Evolutionary conservation across 2,113 vertebrate species (phyloP).

Genomic region (Scomber colias): DNA sequence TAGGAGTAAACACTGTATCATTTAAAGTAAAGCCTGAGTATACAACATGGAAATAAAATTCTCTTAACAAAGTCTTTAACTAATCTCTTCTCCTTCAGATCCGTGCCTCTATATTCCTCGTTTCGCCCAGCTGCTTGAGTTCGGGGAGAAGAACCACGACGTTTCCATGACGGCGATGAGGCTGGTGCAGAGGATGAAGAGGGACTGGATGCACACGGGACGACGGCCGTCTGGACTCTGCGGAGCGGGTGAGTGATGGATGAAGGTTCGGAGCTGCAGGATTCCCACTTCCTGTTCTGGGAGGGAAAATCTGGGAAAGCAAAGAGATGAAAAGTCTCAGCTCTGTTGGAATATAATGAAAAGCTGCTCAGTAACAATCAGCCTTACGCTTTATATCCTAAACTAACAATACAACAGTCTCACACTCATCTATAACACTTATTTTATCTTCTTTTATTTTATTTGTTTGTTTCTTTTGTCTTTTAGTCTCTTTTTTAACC

Average conservation of each 20-base stretch:
- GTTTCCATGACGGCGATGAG: constrained; percentile 96
- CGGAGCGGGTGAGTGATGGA: constrained; percentile 88
- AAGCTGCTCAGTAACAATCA: neutral
- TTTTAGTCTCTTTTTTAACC: no score
- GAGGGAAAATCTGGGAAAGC: neutral
- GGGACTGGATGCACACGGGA: constrained; percentile 99
- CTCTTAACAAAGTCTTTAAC: neutral
- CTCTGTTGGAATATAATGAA: neutral
- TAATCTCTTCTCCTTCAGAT: constrained; percentile 79
- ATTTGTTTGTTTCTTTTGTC: no score
- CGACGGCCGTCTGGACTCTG: constrained; percentile 96
- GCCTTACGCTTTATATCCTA: no score
- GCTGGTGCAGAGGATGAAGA: constrained; percentile 97
- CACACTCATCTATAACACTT: no score
- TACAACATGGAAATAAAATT: no score
- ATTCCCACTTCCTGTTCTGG: neutral
- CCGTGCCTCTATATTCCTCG: constrained; percentile 97
- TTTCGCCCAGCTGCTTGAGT: constrained; percentile 97
- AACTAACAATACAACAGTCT: no score
- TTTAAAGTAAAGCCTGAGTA: neutral
- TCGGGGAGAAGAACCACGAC: constrained; percentile 97
- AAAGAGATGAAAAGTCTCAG: constrained; percentile 30
- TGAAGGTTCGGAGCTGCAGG: neutral
- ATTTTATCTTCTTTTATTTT: no score
- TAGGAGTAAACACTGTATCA: neutral